Conservation (phyloP, 1,140 invertebrate species). For the Calosoma granatense region DNA sequence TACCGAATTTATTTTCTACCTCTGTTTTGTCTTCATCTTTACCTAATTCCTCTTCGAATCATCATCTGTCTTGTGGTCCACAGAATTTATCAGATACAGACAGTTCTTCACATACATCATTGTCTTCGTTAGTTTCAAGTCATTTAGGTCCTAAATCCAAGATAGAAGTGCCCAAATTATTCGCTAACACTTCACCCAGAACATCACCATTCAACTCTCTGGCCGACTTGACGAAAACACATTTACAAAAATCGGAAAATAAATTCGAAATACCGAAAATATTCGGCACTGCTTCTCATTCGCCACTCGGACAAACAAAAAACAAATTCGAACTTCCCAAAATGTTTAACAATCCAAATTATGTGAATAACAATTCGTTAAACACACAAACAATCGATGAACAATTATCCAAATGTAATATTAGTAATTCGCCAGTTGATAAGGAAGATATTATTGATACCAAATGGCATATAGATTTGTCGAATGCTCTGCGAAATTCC, state of each 20-base stretch:
- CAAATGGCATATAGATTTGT: constrained; percentile 25
- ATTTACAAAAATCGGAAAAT: too few relatives aligned
- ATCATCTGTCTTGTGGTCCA: too few relatives aligned
- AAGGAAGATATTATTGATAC: constrained; percentile 2
- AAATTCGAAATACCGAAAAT: too few relatives aligned
- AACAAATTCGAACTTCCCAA: too few relatives aligned
- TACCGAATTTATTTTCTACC: constrained; percentile 11
- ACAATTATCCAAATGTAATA: neutral
- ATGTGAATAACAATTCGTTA: too few relatives aligned
- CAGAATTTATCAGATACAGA: too few relatives aligned
- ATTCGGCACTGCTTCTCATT: too few relatives aligned
- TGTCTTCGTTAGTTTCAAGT: constrained; percentile 19
- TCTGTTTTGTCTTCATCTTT: constrained; percentile 6
- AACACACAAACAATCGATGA: too few relatives aligned
- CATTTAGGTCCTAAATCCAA: constrained; percentile 15
- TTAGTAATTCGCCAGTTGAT: neutral
- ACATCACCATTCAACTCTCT: too few relatives aligned
- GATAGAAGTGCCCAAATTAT: neutral
- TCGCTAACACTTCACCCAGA: neutral
- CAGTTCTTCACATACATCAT: constrained; percentile 7
- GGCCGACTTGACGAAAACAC: too few relatives aligned
- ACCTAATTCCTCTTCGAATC: neutral
- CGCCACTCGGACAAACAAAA: too few relatives aligned
- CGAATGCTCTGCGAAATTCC: constrained; percentile 21
- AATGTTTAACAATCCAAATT: neutral